A percentile compares a stretch with the other conserved stretches of the same genome.
phyloP scores from a whole-genome alignment of 1,140 invertebrate species.

The Lordiphosa mommai region DNA sequence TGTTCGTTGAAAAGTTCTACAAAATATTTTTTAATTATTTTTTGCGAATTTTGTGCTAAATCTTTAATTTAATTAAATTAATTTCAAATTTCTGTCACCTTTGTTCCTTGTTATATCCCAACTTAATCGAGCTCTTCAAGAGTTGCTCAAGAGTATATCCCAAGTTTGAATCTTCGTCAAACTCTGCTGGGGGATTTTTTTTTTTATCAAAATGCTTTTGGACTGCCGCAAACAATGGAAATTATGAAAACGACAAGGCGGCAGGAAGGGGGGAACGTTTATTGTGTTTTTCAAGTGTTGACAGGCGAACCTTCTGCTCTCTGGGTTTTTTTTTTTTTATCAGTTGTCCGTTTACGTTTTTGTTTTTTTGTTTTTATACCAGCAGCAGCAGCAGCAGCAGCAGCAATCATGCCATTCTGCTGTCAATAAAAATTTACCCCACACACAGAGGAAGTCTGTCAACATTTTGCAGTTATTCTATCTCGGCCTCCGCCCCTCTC shows the following conservation, averaged over 20 bases:
- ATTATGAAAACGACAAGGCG: constrained; percentile 64
- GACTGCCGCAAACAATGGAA: constrained; percentile 66
- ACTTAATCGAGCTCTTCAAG: constrained; percentile 49
- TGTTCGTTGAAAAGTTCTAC: no score
- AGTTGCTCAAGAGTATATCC: constrained; percentile 13
- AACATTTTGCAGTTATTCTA: constrained; percentile 75
- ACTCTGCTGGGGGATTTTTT: no score
- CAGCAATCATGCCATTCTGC: constrained; percentile 68
- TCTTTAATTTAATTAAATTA: no score
- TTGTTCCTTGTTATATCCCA: constrained; percentile 44
- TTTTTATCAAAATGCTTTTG: constrained; percentile 49
- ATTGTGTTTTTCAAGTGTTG: constrained; percentile 44
- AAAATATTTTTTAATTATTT: no score
- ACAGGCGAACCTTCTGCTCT: constrained; percentile 19
- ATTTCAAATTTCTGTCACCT: no score
- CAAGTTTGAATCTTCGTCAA: no score
- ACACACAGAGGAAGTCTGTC: constrained; percentile 32
- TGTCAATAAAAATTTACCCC: constrained; percentile 64
- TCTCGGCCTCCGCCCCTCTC: constrained; percentile 16
- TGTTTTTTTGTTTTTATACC: constrained; percentile 34
- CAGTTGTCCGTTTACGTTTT: background rate
- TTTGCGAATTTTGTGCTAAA: no score
- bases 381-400: constrained; percentile 27
- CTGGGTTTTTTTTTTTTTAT: background rate
- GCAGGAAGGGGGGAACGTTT: background rate